Conservation (phyloP, 2,113 vertebrate species). For the Eretmochelys imbricata region DNA sequence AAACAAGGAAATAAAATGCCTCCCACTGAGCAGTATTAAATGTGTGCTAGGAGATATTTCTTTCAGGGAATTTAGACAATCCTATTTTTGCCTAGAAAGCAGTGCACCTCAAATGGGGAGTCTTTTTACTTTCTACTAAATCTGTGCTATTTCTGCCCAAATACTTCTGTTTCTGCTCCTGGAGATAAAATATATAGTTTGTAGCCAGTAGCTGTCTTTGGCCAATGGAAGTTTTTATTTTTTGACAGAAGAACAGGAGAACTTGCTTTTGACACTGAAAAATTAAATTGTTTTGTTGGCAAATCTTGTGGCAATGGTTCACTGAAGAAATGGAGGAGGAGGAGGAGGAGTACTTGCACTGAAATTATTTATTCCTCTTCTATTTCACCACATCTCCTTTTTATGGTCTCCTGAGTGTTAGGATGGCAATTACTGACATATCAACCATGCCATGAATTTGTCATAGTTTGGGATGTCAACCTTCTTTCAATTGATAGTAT, state of each 20-base stretch:
- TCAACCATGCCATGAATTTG: conserved; percentile 21
- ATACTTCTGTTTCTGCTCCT: conserved; percentile 30
- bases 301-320: conserved; percentile 30
- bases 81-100: conserved; percentile 48
- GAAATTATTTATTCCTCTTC: no score
- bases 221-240: conserved; percentile 60
- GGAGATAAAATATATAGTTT: conserved; percentile 48
- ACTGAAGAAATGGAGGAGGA: conserved; percentile 40
- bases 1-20: conserved; percentile 32
- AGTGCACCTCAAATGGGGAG: conserved; percentile 36
- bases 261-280: conserved; percentile 44
- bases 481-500: not conserved
- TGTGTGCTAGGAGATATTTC: conserved; percentile 35
- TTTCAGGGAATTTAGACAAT: conserved; percentile 26
- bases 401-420: conserved; percentile 43
- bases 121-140: conserved; percentile 55
- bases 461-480: conserved; percentile 13
- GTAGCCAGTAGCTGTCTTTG: conserved; percentile 60
- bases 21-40: conserved; percentile 3
- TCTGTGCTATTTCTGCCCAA: conserved; percentile 56
- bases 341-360: conserved; percentile 8
- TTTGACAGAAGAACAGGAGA: conserved; percentile 30
- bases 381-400: conserved; percentile 10
- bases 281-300: conserved; percentile 62
- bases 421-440: conserved; percentile 51